Base-by-base conservation (phyloP, 2,888 invertebrate genomes). In the Onchidella celtica region DNA sequence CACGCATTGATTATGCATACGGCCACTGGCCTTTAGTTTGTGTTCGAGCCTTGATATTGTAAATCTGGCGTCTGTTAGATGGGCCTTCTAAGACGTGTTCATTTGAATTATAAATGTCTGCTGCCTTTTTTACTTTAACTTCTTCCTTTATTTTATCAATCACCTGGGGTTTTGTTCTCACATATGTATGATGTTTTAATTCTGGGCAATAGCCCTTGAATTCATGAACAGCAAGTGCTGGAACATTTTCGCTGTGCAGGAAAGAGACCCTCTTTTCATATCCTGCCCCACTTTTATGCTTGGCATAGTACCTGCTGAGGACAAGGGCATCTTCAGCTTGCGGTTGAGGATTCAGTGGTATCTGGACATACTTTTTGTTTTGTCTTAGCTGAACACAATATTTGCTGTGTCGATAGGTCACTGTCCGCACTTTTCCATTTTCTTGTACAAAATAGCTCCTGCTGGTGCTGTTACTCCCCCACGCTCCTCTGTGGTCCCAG, bases 201-300 rank as follows among this genome's bases (percentile, higher is more conserved):
- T 14, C 61, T 61, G 61, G 61, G 61, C 61, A 61, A 61, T n/a
- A 61, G n/a, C 61, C 61, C 61, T 61, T 61, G n/a, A 61, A 61
- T 21, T 61, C 61, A 61, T 61, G n/a, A 61, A 61, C 61, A 14
- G 61, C 61, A 6, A 61, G 11, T 14, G 61, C 11, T 6, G 61
- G 11, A 61, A 61, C 61, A 27, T 61, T 21, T 21, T 61, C 11
- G n/a, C n/a, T 21, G n/a, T 14, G 11, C 61, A 61, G 61, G n/a
- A 14, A 61, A 6, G 61, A 61, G 11, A 61, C 61, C n/a, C 61
- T 61, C n/a, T 61, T 61, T 61, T 61, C 61, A 61, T 61, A 61
- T 61, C 61, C 61, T 61, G 61, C 61, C n/a, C 61, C n/a, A 21
- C 11, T 61, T 6, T 21, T 21, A 61, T 61, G 61, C n/a, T 61